Evolutionary conservation across 2,888 invertebrate genomes (phyloP), one percentile per base, ranked within the genome.

Genomic region (Plebejus melissa): DNA sequence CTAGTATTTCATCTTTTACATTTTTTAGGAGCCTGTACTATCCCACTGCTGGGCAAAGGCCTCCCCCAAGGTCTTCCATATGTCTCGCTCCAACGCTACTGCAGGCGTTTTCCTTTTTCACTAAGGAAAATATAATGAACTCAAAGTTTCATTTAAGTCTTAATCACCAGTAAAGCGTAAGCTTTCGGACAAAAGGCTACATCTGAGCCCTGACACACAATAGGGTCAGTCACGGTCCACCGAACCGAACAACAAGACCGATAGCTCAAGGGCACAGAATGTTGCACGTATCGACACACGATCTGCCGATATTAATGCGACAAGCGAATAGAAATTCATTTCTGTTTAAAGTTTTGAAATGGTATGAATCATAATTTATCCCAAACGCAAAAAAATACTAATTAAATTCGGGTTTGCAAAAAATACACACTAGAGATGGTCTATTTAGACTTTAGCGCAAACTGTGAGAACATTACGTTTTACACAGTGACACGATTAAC

Each of bases 151-250:
- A 65, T 11, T 32, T 11, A 60, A 60, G 13, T 4, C 4, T 32
- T 13, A 32, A 13, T 65, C 32, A 65, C 32, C 65, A 60, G 11
- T 32, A 11, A 50, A 50, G 4, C 32, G 16, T 50, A 32, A 71
- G 54, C 54, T 72, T 72, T 72, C 32, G 69, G 38, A 76, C 76
- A 76, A 70, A 69, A 58, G 69, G 9, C 46, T 60, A 13, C 75
- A 74, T 72, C 74, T 60, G 76, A 74, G 74, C 75, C 76, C 69
- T 76, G 74, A 74, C 75, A 75, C 76, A 77, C 75, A 74, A 76
- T 32, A 74, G 60, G 76, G 74, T 65, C 76, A 74, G 60, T 60
- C 76, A 74, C 77, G 77, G 77, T 75, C 77, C 76, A 77, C 69
- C 75, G 76, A 57, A 54, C 60, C 77, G 76, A 32, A 50, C 32